phyloP scores from a whole-genome alignment of 2,113 vertebrate species.

The Lepisosteus oculatus region DNA sequence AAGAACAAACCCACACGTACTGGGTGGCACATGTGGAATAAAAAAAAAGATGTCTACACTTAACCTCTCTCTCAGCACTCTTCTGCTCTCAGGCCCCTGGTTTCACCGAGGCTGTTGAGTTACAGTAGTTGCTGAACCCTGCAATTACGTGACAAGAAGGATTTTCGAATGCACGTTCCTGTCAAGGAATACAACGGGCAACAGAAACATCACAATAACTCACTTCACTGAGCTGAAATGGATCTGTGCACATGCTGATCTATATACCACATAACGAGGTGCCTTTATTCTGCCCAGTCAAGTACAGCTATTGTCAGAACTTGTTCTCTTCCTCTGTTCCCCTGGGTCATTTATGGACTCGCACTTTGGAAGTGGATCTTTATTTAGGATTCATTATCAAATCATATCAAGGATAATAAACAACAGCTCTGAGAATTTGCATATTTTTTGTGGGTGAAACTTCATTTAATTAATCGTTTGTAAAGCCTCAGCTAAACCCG shows the following conservation, averaged over 20 bases:
- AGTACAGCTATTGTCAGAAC: slow-evolving; percentile 13
- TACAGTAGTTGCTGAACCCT: slow-evolving; percentile 35
- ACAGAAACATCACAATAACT: slow-evolving; percentile 48
- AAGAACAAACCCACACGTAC: no score
- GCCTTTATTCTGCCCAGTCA: slow-evolving; percentile 17
- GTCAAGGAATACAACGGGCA: slow-evolving; percentile 54
- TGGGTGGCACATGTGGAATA: no score
- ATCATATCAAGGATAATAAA: background rate
- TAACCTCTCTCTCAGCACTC: no score
- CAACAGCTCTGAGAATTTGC: no score
- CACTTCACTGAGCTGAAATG: background rate
- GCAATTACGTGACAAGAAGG: slow-evolving; percentile 46
- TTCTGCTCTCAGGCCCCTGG: background rate
- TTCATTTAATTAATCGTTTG: no score
- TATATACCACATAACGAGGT: background rate
- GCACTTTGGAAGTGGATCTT: background rate
- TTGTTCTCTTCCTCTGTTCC: background rate
- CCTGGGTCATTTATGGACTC: background rate
- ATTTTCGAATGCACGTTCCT: slow-evolving; percentile 41
- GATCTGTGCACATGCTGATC: background rate
- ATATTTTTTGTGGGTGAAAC: no score
- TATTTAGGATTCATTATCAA: slow-evolving; percentile 8
- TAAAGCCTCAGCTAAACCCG: no score
- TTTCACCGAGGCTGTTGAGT: no score
- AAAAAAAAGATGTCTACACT: no score